A percentile compares a stretch with the other conserved stretches of the same genome.
These are phyloP conservation scores for Dyspetes luteomarginatus DNA, from an alignment of 2,888 invertebrate species.

Conservation along the genomic window DNA sequence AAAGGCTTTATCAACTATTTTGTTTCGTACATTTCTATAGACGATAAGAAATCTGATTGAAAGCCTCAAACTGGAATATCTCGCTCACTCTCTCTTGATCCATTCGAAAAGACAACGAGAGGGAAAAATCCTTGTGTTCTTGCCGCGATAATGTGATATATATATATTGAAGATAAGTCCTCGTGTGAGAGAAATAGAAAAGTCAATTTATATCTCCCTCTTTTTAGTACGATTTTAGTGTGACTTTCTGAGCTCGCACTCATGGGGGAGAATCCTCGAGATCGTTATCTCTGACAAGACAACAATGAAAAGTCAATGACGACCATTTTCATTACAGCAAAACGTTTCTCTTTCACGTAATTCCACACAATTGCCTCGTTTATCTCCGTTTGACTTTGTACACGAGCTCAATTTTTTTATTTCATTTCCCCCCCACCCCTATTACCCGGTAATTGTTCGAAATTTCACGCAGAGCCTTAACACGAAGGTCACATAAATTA, in stretches of 20 bases:
- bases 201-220: not conserved
- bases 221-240: not conserved
- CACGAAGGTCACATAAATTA: no score
- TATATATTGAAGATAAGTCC: constrained; percentile 40
- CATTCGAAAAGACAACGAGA: not conserved
- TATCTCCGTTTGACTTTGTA: not conserved
- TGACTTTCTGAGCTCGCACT: not conserved
- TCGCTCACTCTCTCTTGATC: no score
- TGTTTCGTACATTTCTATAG: not conserved
- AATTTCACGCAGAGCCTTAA: no score
- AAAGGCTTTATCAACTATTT: no score
- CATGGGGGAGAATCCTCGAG: constrained; percentile 9
- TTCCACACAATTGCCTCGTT: not conserved
- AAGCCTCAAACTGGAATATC: not conserved
- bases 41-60: not conserved
- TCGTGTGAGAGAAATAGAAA: not conserved
- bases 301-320: constrained; percentile 9
- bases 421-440: no score
- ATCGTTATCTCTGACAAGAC: constrained; percentile 17
- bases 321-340: constrained; percentile 34
- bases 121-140: constrained; percentile 1
- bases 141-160: constrained; percentile 36
- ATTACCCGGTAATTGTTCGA: no score
- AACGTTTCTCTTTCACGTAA: not conserved
- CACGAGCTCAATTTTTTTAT: no score